Conservation (phyloP, 30 jellyfish, hydroid and myxozoan species). For the Aurelia aurita complex sp. Pacific region DNA sequence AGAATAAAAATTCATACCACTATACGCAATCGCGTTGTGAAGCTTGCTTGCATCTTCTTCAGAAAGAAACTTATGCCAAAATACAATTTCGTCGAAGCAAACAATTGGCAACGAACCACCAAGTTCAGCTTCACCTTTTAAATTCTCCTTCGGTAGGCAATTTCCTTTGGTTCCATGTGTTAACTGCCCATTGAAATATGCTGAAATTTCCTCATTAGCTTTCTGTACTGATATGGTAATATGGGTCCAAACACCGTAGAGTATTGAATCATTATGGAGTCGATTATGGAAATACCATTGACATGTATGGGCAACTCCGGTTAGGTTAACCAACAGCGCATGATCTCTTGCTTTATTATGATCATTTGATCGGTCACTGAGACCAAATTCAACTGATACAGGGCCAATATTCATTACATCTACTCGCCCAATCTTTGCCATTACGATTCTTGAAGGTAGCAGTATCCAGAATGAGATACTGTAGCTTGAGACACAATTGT, state of each 20-base stretch:
- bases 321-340: neutral
- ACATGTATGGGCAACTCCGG: neutral
- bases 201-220: neutral
- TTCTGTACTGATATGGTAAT: conserved; percentile 9
- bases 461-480: conserved; percentile 20
- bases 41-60: neutral
- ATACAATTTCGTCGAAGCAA: conserved; percentile 31
- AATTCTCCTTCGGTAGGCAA: neutral
- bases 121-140: neutral
- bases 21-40: conserved; percentile 9
- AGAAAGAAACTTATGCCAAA: neutral
- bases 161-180: neutral
- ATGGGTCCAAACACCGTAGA: conserved; percentile 22
- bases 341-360: neutral
- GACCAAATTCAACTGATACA: neutral
- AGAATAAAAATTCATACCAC: conserved; percentile 12
- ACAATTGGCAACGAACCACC: conserved; percentile 38
- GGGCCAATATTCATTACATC: neutral
- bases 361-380: neutral
- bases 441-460: neutral
- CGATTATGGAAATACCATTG: conserved; percentile 2
- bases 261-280: neutral
- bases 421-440: neutral
- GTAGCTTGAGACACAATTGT: conserved; percentile 5
- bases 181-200: neutral